Percentiles rank a stretch among this genome's conserved stretches.
These are phyloP conservation scores for Chrysolina americana DNA, from an alignment of 2,888 invertebrate species.

Conservation along the genomic window DNA sequence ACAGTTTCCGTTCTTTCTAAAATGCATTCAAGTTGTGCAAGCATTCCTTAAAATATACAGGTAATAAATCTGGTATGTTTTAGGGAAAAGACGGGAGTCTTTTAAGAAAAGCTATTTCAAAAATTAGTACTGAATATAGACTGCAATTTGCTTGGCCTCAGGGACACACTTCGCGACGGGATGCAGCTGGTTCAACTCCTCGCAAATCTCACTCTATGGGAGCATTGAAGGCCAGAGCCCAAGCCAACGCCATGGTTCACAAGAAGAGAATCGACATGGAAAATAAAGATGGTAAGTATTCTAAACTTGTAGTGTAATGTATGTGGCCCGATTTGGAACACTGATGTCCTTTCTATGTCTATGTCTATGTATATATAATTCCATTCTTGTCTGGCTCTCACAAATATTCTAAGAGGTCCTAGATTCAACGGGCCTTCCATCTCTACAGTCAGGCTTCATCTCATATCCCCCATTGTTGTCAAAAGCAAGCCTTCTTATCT, in stretches of 20 bases:
- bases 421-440: no score
- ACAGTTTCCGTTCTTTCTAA: constrained; percentile 20
- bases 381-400: no score
- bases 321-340: no score
- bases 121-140: constrained; percentile 88
- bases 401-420: no score
- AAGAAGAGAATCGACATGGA: constrained; percentile 69
- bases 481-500: no score
- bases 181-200: constrained; percentile 73
- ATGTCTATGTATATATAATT: no score
- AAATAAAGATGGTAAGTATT: constrained; percentile 67
- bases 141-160: constrained; percentile 92
- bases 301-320: no score
- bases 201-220: constrained; percentile 92
- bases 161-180: constrained; percentile 69
- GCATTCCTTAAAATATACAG: constrained; percentile 48
- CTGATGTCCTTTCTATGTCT: no score
- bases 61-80: constrained; percentile 56
- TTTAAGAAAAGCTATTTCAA: constrained; percentile 80
- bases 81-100: constrained; percentile 74
- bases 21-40: constrained; percentile 43
- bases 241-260: constrained; percentile 67
- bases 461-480: no score
- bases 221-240: constrained; percentile 78
- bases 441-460: no score